Evolutionary conservation across 2,113 vertebrate genomes (phyloP), one percentile per base, ranked within the genome.

Genomic region (Oryzias woworae): DNA sequence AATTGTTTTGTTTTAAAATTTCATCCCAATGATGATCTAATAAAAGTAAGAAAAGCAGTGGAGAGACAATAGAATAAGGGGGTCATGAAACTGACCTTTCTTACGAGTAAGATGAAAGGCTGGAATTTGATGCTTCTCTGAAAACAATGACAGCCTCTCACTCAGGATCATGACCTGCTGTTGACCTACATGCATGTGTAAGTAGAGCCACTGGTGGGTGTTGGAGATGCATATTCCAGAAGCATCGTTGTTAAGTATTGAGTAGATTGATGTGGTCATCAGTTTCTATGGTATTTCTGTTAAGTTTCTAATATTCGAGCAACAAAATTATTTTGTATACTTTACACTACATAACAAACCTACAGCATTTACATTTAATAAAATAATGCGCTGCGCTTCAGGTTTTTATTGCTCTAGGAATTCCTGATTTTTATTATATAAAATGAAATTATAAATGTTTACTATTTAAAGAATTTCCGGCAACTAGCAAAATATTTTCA

Each of bases 51-150:
- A 12, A 8, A 12, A 10, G 36, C 4, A 42, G 43, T 18, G 7
- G 23, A 18, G 44, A 16, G 24, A 54, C 57, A 50, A 51, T 10
- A 17, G 41, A 53, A 14, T 24, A 56, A 23, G 17, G 58, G 55
- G 49, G 56, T 65, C 26, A 23, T 31, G 49, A 68, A 43, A 57
- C 26, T 83, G 60, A 73, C 70, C 57, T 48, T 31, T 43, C 28
- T 36, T 59, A 51, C 64, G 56, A 45, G 59, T 71, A 52, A 49
- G 59, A 61, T 58, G 62, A 54, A 51, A 3, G 52, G 54, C 53
- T 71, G 84, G 73, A 84, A 78, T 63, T 14, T 43, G 73, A 82
- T 66, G 41, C 59, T 78, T 71, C 66, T 52, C 52, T 53, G 75
- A 65, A 64, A 66, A 76, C 69, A 84, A 72, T 70, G 58, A 60